A percentile compares a stretch with the other conserved stretches of the same genome.
phyloP scores from a whole-genome alignment of 2,113 vertebrate genomes.

The Erinaceus europaeus region DNA sequence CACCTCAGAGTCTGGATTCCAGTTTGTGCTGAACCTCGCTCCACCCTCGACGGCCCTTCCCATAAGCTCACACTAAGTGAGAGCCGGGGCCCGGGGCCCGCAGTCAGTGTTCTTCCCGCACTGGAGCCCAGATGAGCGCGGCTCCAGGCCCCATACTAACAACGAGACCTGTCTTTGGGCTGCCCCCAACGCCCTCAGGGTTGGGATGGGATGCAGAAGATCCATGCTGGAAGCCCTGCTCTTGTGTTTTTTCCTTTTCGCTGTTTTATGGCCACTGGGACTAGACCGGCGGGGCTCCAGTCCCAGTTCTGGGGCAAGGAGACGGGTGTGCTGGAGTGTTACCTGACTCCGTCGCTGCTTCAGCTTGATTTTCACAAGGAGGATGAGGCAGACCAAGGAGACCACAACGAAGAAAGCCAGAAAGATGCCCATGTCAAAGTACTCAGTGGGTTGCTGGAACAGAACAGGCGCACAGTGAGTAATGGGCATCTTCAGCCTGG shows the following conservation, averaged over 20 bases:
- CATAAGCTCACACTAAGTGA: neutral
- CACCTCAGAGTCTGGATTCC: neutral
- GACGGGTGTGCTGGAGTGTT: conserved; percentile 17
- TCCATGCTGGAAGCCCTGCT: neutral
- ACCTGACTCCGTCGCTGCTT: conserved; percentile 98
- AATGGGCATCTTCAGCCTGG: neutral
- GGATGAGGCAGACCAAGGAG: conserved; percentile 96
- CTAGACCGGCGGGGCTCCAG: neutral
- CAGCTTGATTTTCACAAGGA: conserved; percentile 99
- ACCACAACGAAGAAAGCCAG: conserved; percentile 98
- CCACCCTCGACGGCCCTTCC: neutral
- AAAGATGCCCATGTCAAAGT: conserved; percentile 99
- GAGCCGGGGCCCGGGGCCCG: neutral
- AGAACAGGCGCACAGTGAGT: conserved; percentile 37
- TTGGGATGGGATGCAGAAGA: neutral
- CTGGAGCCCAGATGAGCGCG: too few relatives aligned
- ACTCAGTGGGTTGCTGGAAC: conserved; percentile 95
- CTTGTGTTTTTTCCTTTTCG: neutral
- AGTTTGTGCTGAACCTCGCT: neutral
- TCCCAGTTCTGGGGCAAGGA: neutral
- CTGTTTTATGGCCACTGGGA: neutral
- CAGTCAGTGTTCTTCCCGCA: too few relatives aligned
- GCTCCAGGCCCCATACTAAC: neutral
- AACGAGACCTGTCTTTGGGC: too few relatives aligned
- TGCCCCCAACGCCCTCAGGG: too few relatives aligned